Percentiles rank a stretch among this genome's conserved stretches.
phyloP scores from a whole-genome alignment of 1,140 invertebrate genomes.

The Gryon sp. region DNA sequence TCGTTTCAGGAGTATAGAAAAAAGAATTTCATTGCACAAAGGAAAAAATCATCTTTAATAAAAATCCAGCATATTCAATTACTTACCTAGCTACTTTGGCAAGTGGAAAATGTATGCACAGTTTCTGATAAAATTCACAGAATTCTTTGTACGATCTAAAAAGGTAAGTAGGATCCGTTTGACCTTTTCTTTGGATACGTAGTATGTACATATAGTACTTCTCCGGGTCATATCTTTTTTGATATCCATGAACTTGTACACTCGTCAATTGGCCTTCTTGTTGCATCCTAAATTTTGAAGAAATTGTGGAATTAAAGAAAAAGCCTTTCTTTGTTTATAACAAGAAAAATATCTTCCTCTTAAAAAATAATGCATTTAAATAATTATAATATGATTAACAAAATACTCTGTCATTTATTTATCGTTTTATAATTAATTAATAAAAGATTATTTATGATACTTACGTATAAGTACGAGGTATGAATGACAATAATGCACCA shows the following conservation, averaged over 20 bases:
- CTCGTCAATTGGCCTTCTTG: constrained; percentile 94
- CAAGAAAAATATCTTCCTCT: neutral
- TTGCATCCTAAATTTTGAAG: constrained; percentile 83
- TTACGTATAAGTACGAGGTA: constrained; percentile 96
- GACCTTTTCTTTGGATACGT: constrained; percentile 90
- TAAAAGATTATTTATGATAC: constrained; percentile 72
- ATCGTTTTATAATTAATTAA: no score
- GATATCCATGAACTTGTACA: constrained; percentile 92
- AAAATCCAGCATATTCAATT: constrained; percentile 44
- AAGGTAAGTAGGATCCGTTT: constrained; percentile 90
- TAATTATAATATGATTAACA: no score
- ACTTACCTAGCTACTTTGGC: constrained; percentile 90
- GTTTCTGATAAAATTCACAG: constrained; percentile 96
- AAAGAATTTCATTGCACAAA: constrained; percentile 28
- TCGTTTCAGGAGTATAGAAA: constrained; percentile 4
- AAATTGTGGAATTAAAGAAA: neutral
- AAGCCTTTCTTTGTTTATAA: neutral
- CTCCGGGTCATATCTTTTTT: constrained; percentile 97
- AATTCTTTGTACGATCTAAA: constrained; percentile 98
- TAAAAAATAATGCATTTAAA: no score
- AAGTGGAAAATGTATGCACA: constrained; percentile 94
- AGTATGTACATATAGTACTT: constrained; percentile 99
- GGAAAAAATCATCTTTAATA: constrained; percentile 34
- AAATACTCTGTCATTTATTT: no score
- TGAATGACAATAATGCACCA: constrained; percentile 93